Base-by-base conservation (phyloP, 2,113 vertebrate species). In the Myrmecophaga tridactyla region DNA sequence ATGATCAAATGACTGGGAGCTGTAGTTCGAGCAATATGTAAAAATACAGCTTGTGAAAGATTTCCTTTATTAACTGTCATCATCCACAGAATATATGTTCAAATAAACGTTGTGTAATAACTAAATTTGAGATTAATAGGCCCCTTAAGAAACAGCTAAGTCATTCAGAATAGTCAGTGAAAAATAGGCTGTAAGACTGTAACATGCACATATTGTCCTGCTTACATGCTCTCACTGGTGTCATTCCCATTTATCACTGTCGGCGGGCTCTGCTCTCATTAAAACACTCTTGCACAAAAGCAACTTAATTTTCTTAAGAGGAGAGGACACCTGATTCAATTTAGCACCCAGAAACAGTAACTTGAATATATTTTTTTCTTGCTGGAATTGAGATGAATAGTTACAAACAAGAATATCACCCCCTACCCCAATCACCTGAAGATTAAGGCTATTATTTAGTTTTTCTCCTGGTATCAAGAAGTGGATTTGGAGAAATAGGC, bases 261-360 rank as follows among this genome's bases (percentile, higher is more conserved):
- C 99, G 97, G 92, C 98, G 31, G 96, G 97, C 98, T 98, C 97
- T 97, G 98, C 98, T 99, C 99, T 99, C 99, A 99, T 99, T 99
- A 99, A 99, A 99, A 99, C 99, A 97, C 98, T 98, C 98, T 98
- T 98, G 98, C 98, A 97, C 98, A 98, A 98, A 98, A 99, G 98
- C 99, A 99, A 99, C 99, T 99, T 99, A 99, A 99, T 99, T 99
- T 99, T 99, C 99, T 99, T 99, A 99, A 99, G 99, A 99, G 99
- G 98, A 99, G 98, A 99, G 99, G 99, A 99, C 99, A 99, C 99
- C 99, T 99, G 99, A 99, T 99, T 99, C 99, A 99, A 99, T 99
- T 99, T 99, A 98, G 97, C 90, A 87, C 97, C 98, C 81, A 98
- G 98, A 99, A 98, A 98, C 97, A 96, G 97, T 95, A 98, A 98